phyloP scores from a whole-genome alignment of 2,113 vertebrate species.

The Dasyornis broadbenti region DNA sequence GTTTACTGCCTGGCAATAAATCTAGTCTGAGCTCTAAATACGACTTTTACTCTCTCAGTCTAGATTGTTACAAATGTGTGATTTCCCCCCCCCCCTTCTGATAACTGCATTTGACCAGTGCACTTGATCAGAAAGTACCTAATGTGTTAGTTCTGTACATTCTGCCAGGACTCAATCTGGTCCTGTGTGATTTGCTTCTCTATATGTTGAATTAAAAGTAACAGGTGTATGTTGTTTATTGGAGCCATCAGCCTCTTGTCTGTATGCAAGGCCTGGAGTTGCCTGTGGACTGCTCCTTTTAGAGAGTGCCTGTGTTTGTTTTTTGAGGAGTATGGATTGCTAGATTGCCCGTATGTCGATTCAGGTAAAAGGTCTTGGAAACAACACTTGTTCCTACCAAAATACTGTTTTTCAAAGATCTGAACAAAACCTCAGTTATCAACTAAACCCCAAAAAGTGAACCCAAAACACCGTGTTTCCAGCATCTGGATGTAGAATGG shows the following conservation, averaged over 20 bases:
- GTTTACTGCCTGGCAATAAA: neutral
- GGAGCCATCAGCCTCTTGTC: neutral
- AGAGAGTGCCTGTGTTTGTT: neutral
- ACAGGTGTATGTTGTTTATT: neutral
- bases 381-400: neutral
- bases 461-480: neutral
- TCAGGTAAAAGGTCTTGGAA: neutral
- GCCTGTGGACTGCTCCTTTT: neutral
- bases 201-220: neutral
- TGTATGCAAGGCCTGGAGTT: neutral
- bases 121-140: neutral
- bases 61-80: neutral
- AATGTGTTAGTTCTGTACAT: neutral
- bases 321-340: neutral
- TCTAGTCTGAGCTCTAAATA: neutral
- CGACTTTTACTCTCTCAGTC: neutral
- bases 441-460: neutral
- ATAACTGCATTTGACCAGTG: neutral
- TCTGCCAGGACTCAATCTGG: neutral
- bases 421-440: neutral
- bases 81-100: neutral
- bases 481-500: neutral
- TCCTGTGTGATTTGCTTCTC: neutral
- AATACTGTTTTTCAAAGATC: neutral
- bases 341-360: neutral